phyloP scores from a whole-genome alignment of 2,888 invertebrate species.

The Hydroisotoma schaefferi region DNA sequence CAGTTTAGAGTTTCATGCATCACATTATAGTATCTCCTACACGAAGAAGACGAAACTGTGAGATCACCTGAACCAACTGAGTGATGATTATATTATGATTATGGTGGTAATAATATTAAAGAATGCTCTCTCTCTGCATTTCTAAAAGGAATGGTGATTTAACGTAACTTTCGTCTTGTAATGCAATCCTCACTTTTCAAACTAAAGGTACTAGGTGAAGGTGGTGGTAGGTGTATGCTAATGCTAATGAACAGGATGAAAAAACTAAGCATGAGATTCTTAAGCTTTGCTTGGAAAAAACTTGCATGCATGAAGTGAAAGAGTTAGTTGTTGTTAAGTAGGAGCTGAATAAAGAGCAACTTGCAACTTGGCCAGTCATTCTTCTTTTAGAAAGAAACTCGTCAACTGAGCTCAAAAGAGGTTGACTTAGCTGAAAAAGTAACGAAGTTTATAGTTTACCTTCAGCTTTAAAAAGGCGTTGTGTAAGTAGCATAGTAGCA shows the following conservation, averaged over 20 bases:
- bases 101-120: not conserved
- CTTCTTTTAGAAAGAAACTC: too few relatives aligned
- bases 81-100: too few relatives aligned
- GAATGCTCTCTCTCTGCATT: not conserved
- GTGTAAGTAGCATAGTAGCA: not conserved
- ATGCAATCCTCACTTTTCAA: too few relatives aligned
- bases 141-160: not conserved
- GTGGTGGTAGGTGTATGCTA: conserved; percentile 10
- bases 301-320: too few relatives aligned
- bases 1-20: not conserved
- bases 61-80: conserved; percentile 7
- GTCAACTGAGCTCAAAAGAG: too few relatives aligned
- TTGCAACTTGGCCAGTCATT: not conserved
- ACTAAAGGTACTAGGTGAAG: too few relatives aligned
- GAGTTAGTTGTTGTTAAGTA: not conserved
- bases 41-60: too few relatives aligned
- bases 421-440: too few relatives aligned
- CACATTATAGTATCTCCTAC: too few relatives aligned
- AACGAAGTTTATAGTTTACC: not conserved
- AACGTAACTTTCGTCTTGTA: too few relatives aligned
- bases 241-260: conserved; percentile 4
- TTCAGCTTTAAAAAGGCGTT: not conserved
- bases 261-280: conserved; percentile 10
- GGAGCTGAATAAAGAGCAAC: not conserved
- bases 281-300: not conserved